These are phyloP conservation scores for crab-eating macaque (Macaca fascicularis) DNA, from an alignment of 2,113 vertebrate species.

Conservation along the genomic window DNA sequence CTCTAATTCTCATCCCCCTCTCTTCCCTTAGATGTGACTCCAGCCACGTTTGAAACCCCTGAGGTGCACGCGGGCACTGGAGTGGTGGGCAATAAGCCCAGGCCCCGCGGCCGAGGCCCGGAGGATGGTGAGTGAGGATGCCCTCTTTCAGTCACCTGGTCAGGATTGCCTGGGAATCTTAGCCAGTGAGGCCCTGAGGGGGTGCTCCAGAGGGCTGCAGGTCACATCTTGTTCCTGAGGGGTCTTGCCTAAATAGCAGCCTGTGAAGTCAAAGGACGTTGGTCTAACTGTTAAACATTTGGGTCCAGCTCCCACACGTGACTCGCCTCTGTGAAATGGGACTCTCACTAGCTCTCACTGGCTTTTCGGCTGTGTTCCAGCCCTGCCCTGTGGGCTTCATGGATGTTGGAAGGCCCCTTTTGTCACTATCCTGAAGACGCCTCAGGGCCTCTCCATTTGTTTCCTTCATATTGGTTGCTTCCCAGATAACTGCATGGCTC, in stretches of 20 bases:
- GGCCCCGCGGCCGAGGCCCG: conserved; percentile 71
- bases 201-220: neutral
- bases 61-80: conserved; percentile 85
- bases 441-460: neutral
- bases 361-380: neutral
- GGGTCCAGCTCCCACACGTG: neutral
- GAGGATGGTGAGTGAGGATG: conserved; percentile 84
- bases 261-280: neutral
- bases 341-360: rapidly evolving
- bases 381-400: neutral
- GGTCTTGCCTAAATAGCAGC: neutral
- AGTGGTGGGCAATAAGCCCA: conserved; percentile 76
- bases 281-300: neutral
- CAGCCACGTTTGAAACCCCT: conserved; percentile 96
- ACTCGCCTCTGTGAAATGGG: neutral
- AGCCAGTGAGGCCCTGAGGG: neutral
- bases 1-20: neutral
- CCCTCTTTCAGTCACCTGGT: neutral
- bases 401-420: neutral
- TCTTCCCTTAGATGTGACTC: conserved; percentile 90
- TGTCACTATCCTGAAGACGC: neutral
- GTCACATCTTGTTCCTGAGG: neutral
- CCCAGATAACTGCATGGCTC: neutral
- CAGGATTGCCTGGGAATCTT: neutral
- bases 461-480: neutral